Conservation (phyloP, 2,113 vertebrate genomes). For the Turnix velox region DNA sequence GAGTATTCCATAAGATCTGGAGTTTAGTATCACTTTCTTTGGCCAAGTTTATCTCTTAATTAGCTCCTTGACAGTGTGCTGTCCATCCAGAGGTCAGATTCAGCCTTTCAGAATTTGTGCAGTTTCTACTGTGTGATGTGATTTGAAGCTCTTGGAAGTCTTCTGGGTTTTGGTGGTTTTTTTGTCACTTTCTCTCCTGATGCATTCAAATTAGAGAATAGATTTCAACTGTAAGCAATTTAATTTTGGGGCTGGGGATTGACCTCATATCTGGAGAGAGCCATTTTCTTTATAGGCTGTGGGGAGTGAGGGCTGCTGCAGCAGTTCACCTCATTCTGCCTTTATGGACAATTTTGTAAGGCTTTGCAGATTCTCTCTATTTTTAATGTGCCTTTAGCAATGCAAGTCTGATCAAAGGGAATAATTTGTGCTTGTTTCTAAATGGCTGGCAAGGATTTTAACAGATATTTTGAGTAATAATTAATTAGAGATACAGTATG, state of each 20-base stretch:
- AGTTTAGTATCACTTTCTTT: background rate
- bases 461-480: slow-evolving; percentile 70
- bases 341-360: slow-evolving; percentile 53
- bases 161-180: background rate
- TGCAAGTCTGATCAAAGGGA: slow-evolving; percentile 65
- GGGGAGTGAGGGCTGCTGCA: slow-evolving; percentile 25
- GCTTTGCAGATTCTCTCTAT: slow-evolving; percentile 44
- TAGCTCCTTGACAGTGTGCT: slow-evolving; percentile 28
- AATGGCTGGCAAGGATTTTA: slow-evolving; percentile 67
- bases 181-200: background rate
- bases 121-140: background rate
- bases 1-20: background rate
- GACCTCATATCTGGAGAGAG: slow-evolving; percentile 8
- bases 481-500: slow-evolving; percentile 63
- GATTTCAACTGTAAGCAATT: background rate
- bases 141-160: background rate
- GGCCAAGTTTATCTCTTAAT: slow-evolving; percentile 34
- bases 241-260: background rate
- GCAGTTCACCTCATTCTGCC: slow-evolving; percentile 45
- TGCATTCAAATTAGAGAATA: background rate
- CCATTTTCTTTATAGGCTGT: background rate
- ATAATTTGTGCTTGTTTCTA: slow-evolving; percentile 62
- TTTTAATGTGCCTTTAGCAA: slow-evolving; percentile 68
- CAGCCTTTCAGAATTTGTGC: background rate
- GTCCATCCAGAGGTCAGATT: background rate